A percentile compares a stretch with the other conserved stretches of the same genome.
Evolutionary conservation across 2,113 vertebrate genomes (phyloP).

Genomic region (Hiodon alosoides): DNA sequence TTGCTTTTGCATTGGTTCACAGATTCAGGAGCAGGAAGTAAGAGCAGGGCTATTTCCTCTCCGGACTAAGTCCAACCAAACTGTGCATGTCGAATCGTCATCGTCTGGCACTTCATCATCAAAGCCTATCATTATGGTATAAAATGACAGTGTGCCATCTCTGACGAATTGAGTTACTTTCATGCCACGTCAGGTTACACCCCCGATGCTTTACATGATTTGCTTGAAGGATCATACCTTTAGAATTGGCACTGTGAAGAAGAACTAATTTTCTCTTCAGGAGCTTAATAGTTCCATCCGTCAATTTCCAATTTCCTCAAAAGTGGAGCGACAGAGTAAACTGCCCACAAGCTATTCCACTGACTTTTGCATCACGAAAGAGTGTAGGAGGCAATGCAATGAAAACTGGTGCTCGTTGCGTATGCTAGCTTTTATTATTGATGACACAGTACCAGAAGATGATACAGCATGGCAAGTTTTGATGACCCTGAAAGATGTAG

Average conservation of each 20-base stretch:
- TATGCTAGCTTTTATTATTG: slow-evolving; percentile 28
- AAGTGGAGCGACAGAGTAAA: slow-evolving; percentile 26
- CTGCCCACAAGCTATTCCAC: slow-evolving; percentile 25
- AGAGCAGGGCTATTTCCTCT: slow-evolving; percentile 15
- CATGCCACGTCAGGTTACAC: slow-evolving; percentile 29
- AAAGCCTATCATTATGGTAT: slow-evolving; percentile 15
- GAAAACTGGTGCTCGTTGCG: slow-evolving; percentile 29
- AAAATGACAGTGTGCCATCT: slow-evolving; percentile 29
- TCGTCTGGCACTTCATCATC: background rate
- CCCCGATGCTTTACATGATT: slow-evolving; percentile 26
- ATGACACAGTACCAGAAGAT: slow-evolving; percentile 23
- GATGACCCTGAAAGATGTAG: slow-evolving; percentile 27
- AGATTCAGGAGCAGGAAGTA: slow-evolving; percentile 22
- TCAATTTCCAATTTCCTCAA: slow-evolving; percentile 28
- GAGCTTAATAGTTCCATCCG: slow-evolving; percentile 18
- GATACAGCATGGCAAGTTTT: slow-evolving; percentile 24
- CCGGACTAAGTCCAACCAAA: slow-evolving; percentile 11
- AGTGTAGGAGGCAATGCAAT: slow-evolving; percentile 27
- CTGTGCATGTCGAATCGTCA: slow-evolving; percentile 18
- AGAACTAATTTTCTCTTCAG: slow-evolving; percentile 19
- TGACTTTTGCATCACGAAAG: background rate
- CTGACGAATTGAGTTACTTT: slow-evolving; percentile 20
- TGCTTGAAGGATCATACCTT: slow-evolving; percentile 27
- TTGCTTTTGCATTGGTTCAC: slow-evolving; percentile 24
- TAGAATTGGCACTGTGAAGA: slow-evolving; percentile 26